Percentiles rank a stretch among this genome's conserved stretches.
Conservation (phyloP, 1,140 invertebrate genomes). For the Popillia japonica region DNA sequence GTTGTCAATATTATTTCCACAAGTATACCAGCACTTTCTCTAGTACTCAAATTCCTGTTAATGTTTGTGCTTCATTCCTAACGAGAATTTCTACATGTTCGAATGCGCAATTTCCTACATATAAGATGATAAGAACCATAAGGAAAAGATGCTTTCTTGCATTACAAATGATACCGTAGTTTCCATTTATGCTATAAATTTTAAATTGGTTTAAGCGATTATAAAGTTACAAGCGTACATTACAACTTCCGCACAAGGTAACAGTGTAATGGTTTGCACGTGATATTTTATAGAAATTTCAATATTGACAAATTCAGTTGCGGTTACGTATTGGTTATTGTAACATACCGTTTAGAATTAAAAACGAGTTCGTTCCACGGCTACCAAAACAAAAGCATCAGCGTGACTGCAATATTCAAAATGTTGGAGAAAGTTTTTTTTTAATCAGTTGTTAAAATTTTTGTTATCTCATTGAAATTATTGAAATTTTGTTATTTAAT, state of each 20-base stretch:
- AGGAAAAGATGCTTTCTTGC: background rate
- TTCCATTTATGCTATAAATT: background rate
- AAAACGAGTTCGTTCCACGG: conserved; percentile 2
- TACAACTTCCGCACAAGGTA: background rate
- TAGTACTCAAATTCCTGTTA: background rate
- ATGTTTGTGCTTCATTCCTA: background rate
- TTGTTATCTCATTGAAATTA: background rate
- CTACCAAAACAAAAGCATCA: background rate
- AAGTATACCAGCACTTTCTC: background rate
- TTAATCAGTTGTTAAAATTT: background rate
- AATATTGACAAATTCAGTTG: background rate
- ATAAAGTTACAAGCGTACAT: conserved; percentile 9
- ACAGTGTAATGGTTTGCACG: background rate
- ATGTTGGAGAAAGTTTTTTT: conserved; percentile 11
- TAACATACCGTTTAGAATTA: background rate
- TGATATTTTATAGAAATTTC: background rate
- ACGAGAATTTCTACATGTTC: background rate
- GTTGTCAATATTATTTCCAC: background rate
- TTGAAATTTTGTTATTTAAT: conserved; percentile 9
- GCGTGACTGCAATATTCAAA: conserved; percentile 9
- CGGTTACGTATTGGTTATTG: background rate
- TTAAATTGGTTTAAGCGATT: background rate
- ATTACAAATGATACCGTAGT: background rate
- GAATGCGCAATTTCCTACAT: background rate
- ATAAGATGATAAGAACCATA: background rate